These are phyloP conservation scores for Pollenia amentaria DNA, from an alignment of 2,888 invertebrate species.

Conservation along the genomic window DNA sequence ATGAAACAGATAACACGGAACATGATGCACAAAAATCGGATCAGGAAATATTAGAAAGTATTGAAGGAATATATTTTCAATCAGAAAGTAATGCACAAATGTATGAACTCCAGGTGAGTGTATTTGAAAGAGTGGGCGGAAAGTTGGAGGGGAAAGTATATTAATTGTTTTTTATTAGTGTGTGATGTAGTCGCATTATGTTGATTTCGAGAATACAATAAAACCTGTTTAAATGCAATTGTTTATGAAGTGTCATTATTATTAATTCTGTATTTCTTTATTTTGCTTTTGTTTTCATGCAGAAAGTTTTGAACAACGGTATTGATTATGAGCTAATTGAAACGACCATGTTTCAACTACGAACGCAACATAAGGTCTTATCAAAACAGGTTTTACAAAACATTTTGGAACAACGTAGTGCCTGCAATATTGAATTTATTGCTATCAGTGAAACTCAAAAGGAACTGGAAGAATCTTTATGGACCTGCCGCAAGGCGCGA, in stretches of 20 bases:
- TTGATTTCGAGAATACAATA: constrained; percentile 18
- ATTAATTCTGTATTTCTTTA: not conserved
- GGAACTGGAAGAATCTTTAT: constrained; percentile 88
- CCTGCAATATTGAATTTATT: constrained; percentile 93
- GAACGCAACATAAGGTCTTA: constrained; percentile 88
- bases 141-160: constrained; percentile 55
- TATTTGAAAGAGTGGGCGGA: not conserved
- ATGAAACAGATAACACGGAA: constrained; percentile 65
- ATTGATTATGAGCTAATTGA: constrained; percentile 82
- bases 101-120: constrained; percentile 82
- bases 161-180: not conserved
- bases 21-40: constrained; percentile 80
- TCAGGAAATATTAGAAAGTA: constrained; percentile 84
- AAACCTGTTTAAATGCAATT: constrained; percentile 66
- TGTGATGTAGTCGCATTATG: constrained; percentile 22
- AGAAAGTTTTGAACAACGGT: constrained; percentile 82
- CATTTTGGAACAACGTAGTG: constrained; percentile 95
- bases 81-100: constrained; percentile 81
- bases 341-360: constrained; percentile 81
- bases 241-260: not conserved
- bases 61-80: constrained; percentile 82
- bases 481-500: constrained; percentile 90
- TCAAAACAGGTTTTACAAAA: constrained; percentile 97
- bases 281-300: constrained; percentile 3
- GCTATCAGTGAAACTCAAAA: constrained; percentile 90